A percentile compares a stretch with the other conserved stretches of the same genome.
Conservation (phyloP, 2,797 vertebrate species). For the Argyrosomus regius region DNA sequence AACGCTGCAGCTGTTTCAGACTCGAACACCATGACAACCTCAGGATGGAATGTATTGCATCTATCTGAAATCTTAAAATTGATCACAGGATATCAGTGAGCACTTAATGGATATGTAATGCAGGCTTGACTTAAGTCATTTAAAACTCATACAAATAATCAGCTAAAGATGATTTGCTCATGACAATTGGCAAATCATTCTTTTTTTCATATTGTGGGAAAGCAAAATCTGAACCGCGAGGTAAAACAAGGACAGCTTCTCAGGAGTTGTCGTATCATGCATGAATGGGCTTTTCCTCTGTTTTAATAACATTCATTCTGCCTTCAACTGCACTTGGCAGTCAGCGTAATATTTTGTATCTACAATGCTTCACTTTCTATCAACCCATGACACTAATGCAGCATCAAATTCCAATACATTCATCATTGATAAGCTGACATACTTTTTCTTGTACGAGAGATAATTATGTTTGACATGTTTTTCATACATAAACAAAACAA, state of each 20-base stretch:
- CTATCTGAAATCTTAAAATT: conserved; percentile 39
- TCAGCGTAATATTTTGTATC: background rate
- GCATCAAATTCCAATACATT: conserved; percentile 29
- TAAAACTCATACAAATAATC: conserved; percentile 35
- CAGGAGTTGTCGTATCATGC: conserved; percentile 22
- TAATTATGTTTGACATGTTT: conserved; percentile 69
- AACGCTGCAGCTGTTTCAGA: conserved; percentile 64
- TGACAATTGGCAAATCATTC: conserved; percentile 4
- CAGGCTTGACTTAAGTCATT: conserved; percentile 33
- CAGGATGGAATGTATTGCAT: conserved; percentile 48
- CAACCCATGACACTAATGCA: conserved; percentile 14
- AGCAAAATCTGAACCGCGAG: conserved; percentile 27
- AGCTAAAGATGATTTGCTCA: conserved; percentile 9
- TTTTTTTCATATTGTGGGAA: conserved; percentile 13
- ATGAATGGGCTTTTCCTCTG: conserved; percentile 11
- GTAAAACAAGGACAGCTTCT: conserved; percentile 52
- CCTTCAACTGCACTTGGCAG: conserved; percentile 32
- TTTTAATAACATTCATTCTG: conserved; percentile 43
- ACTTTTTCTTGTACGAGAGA: conserved; percentile 22
- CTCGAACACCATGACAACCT: conserved; percentile 41
- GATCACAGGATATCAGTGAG: conserved; percentile 46
- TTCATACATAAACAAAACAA: conserved; percentile 52
- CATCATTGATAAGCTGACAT: conserved; percentile 40
- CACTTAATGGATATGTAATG: conserved; percentile 26
- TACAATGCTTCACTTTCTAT: conserved; percentile 24